Conservation (phyloP, 37 sponge, comb jelly and placozoan species). For the Chondrilla cf. caribensis region DNA sequence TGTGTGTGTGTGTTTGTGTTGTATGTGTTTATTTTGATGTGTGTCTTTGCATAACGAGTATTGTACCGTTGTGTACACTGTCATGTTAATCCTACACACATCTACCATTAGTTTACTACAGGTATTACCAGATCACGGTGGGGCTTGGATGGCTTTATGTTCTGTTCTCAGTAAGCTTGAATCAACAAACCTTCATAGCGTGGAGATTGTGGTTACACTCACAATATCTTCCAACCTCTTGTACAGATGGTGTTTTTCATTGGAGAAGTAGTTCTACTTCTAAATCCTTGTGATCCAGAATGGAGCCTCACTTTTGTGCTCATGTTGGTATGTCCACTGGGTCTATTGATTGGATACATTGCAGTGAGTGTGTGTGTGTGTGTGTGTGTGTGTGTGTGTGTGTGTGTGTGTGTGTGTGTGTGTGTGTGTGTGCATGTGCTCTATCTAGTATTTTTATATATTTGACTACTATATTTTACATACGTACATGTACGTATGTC, state of each 20-base stretch:
- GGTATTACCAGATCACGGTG: not conserved
- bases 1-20: no score
- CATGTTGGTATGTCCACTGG: not conserved
- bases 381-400: no score
- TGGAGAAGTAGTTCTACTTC: not conserved
- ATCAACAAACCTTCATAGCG: not conserved
- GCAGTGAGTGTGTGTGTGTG: slow-evolving; percentile 2
- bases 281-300: not conserved
- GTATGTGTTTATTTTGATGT: no score
- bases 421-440: no score
- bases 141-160: not conserved
- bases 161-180: slow-evolving; percentile 3
- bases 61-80: no score
- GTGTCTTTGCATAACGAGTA: no score
- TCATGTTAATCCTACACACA: no score
- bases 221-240: not conserved
- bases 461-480: no score
- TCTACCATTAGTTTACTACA: slow-evolving; percentile 18
- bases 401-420: no score
- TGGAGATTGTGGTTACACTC: not conserved
- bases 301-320: not conserved
- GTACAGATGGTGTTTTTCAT: slow-evolving; percentile 1
- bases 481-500: no score
- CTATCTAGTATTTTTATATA: no score
- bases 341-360: not conserved